Percentiles rank a stretch among this genome's conserved stretches.
phyloP scores from a whole-genome alignment of 2,888 invertebrate genomes.

The Nymphalis urticae region DNA sequence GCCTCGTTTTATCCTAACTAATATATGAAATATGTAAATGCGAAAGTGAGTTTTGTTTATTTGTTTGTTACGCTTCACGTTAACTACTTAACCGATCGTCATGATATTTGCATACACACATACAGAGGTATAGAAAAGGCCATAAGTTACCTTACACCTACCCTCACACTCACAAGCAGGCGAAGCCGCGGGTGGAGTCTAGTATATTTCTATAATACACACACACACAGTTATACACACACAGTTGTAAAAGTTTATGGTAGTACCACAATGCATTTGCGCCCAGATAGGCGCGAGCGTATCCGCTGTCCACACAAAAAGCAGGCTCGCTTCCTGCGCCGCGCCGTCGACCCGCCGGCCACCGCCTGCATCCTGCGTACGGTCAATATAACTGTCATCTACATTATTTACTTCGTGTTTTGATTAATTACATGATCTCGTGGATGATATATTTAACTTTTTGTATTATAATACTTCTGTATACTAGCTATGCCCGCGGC shows the following conservation, averaged over 20 bases:
- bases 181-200: not conserved
- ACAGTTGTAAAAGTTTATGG: not conserved
- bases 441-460: no score
- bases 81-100: no score
- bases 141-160: no score
- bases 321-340: conserved; percentile 29
- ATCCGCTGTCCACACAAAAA: conserved; percentile 34
- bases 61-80: no score
- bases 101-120: no score
- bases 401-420: conserved; percentile 12
- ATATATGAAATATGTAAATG: no score
- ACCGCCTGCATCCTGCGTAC: conserved; percentile 25
- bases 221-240: no score
- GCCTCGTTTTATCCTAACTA: no score
- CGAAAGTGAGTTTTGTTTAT: no score
- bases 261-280: not conserved
- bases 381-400: conserved; percentile 25
- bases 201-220: not conserved
- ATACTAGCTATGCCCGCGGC: no score
- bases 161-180: not conserved
- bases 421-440: conserved; percentile 1
- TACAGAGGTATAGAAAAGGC: no score
- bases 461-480: no score
- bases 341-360: conserved; percentile 8
- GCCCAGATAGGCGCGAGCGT: conserved; percentile 33